Evolutionary conservation across 2,888 invertebrate species (phyloP).

Genomic region (Epiblema foenella): DNA sequence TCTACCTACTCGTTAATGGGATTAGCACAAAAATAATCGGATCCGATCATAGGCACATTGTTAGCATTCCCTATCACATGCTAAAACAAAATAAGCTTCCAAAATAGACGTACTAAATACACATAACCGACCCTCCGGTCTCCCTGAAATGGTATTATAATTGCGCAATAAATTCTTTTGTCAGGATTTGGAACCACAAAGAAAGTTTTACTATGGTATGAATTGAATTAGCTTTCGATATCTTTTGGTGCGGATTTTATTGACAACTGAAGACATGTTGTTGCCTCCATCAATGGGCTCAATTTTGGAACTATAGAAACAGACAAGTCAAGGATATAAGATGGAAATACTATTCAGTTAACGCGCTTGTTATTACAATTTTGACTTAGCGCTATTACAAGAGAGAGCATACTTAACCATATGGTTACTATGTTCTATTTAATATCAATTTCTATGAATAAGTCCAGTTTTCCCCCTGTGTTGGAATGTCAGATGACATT

Average conservation of each 20-base stretch:
- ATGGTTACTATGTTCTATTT: too few relatives aligned
- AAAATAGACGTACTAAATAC: slow-evolving; percentile 23
- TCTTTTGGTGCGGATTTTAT: slow-evolving; percentile 13
- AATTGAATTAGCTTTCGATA: slow-evolving; percentile 44
- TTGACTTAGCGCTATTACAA: background rate
- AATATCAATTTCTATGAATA: too few relatives aligned
- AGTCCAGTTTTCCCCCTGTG: too few relatives aligned
- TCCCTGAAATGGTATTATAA: slow-evolving; percentile 47
- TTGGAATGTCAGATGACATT: too few relatives aligned
- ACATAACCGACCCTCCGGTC: slow-evolving; percentile 19
- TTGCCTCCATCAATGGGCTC: background rate
- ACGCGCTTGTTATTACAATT: background rate
- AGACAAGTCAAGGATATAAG: background rate
- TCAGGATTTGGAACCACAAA: slow-evolving; percentile 48
- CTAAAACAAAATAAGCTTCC: background rate
- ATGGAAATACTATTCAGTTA: background rate
- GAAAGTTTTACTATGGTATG: slow-evolving; percentile 45
- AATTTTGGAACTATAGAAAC: background rate
- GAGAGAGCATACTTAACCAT: background rate
- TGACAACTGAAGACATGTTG: background rate
- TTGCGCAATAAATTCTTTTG: slow-evolving; percentile 49
- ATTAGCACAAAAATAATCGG: too few relatives aligned
- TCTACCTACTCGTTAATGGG: too few relatives aligned
- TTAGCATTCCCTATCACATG: background rate
- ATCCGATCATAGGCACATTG: too few relatives aligned